Evolutionary conservation across 2,797 vertebrate genomes (phyloP), one percentile per base, ranked within the genome.

Genomic region (Acrossocheilus wenchowensis): DNA sequence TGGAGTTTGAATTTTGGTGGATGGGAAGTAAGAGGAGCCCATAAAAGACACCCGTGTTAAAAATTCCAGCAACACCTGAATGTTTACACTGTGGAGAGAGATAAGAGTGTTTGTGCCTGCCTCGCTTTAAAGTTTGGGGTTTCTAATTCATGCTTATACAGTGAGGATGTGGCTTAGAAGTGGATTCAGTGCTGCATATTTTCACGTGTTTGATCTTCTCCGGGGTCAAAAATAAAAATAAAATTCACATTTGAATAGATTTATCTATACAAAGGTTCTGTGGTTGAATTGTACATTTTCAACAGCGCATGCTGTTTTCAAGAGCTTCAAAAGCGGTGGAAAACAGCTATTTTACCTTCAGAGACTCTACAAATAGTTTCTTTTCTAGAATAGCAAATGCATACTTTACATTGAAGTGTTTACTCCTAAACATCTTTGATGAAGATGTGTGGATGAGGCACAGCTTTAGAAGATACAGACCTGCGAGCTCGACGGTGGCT

Each of bases 401-500:
- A 60, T 2, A 17, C n/a, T 26, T 74, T 36, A 10, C 66, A 48
- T 48, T 80, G 34, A 85, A 48, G 23, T 6, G 64, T 52, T 48
- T 5, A 30, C 52, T 21, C 19, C 62, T 41, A 52, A 52, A 66
- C 2, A 3, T 26, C 10, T 86, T 74, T 81, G n/a, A 79, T 41
- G 6, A 43, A 80, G 17, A 69, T 15, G n/a, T 8, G 15, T 69
- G 23, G 69, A 5, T 82, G 41, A 82, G 19, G 45, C 39, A 19
- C n/a, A 30, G 2, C 57, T 30, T 12, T 57, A 83, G 54, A 0
- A 8, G 82, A 57, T 57, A 54, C 96, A 93, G 90, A 98, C 98
- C 97, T 97, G 91, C 83, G 93, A 74, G 93, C 91, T 90, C 94
- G 93, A 87, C 82, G 91, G 41, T 81, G 95, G 34, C 91, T 90